These are phyloP conservation scores for Lutjanus argentimaculatus DNA, from an alignment of 2,797 vertebrate genomes.

Conservation along the genomic window DNA sequence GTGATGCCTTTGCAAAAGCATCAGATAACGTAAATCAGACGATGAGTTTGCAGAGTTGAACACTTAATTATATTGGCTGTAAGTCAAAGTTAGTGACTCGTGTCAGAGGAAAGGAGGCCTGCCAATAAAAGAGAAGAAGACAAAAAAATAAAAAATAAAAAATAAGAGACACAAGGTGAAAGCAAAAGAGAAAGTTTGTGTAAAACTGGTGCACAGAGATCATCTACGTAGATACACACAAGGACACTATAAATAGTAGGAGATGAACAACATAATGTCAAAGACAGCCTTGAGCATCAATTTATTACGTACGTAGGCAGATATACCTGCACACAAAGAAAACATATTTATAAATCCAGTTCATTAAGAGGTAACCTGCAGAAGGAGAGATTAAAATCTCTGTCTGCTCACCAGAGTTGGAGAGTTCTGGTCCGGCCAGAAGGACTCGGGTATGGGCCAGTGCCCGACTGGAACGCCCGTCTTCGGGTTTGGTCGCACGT, in stretches of 20 bases:
- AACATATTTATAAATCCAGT: neutral
- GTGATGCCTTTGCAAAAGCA: neutral
- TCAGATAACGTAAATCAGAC: neutral
- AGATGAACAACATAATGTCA: neutral
- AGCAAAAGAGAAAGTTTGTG: neutral
- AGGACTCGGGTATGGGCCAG: conserved; percentile 98
- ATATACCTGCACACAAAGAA: neutral
- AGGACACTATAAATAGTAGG: neutral
- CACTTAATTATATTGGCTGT: neutral
- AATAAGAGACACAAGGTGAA: neutral
- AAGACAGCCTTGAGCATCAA: neutral
- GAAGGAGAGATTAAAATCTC: neutral
- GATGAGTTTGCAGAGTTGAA: neutral
- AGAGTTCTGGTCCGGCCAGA: conserved; percentile 99
- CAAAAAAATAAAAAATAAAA: neutral
- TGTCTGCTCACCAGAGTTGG: conserved; percentile 93
- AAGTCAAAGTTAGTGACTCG: neutral
- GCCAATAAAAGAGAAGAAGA: conserved; percentile 1
- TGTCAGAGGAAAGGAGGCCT: neutral
- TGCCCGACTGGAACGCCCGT: conserved; percentile 97
- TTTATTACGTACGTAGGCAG: neutral
- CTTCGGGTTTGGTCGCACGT: conserved; percentile 97
- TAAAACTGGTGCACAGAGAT: neutral
- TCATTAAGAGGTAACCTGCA: neutral
- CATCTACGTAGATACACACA: neutral